These are phyloP conservation scores for Miniopterus natalensis DNA, from an alignment of 2,113 vertebrate genomes.

Conservation along the genomic window DNA sequence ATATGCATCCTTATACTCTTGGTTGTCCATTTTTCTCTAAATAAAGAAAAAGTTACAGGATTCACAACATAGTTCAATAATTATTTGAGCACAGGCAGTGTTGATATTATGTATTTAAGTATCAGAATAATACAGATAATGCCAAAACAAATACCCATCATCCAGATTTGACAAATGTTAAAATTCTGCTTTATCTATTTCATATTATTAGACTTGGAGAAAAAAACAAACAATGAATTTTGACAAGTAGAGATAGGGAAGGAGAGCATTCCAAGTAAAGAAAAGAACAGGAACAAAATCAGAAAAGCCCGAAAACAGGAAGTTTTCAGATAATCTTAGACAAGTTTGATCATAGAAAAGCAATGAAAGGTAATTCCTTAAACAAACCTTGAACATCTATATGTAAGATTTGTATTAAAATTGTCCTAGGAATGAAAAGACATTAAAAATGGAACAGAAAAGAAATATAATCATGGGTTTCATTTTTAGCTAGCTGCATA, in stretches of 20 bases:
- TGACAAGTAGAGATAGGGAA: neutral
- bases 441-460: neutral
- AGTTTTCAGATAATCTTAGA: neutral
- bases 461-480: neutral
- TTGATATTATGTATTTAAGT: neutral
- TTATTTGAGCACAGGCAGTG: neutral
- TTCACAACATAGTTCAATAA: slow-evolving; percentile 48
- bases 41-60: slow-evolving; percentile 62
- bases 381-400: neutral
- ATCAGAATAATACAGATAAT: neutral
- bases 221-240: neutral
- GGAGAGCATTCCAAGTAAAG: neutral
- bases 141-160: neutral
- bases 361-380: neutral
- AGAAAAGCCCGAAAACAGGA: neutral
- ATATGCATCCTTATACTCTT: slow-evolving; percentile 90
- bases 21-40: slow-evolving; percentile 94
- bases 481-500: neutral
- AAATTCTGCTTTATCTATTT: slow-evolving; percentile 12
- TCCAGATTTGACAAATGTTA: slow-evolving; percentile 42
- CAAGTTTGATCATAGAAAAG: neutral
- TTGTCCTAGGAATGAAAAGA: slow-evolving; percentile 6
- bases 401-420: slow-evolving; percentile 40
- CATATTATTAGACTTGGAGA: neutral
- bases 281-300: neutral